Evolutionary conservation across 1,140 invertebrate genomes (phyloP).

Genomic region (Eumaeus atala): DNA sequence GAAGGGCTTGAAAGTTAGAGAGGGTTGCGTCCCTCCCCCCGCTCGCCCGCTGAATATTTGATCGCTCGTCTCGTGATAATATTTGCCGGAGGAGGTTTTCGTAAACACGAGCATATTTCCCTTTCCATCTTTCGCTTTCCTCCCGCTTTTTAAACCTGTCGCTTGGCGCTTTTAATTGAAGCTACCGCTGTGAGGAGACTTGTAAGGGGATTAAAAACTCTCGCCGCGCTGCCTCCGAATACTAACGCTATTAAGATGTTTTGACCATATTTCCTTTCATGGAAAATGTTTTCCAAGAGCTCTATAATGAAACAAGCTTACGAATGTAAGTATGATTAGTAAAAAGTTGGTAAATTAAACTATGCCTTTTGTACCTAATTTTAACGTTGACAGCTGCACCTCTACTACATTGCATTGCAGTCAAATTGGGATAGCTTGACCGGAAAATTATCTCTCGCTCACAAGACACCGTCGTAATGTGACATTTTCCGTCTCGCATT

Average conservation of each 20-base stretch:
- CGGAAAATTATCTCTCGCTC: too few relatives aligned
- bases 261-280: slow-evolving; percentile 31
- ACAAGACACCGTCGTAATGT: too few relatives aligned
- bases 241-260: slow-evolving; percentile 63
- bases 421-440: too few relatives aligned
- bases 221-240: slow-evolving; percentile 53
- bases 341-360: too few relatives aligned
- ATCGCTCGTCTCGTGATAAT: slow-evolving; percentile 71
- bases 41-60: slow-evolving; percentile 70
- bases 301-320: not conserved
- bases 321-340: too few relatives aligned
- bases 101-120: slow-evolving; percentile 67
- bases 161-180: slow-evolving; percentile 60
- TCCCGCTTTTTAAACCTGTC: slow-evolving; percentile 64
- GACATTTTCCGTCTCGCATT: too few relatives aligned
- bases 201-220: slow-evolving; percentile 69
- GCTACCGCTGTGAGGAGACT: too few relatives aligned
- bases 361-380: too few relatives aligned
- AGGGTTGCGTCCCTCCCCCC: slow-evolving; percentile 69
- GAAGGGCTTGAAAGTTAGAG: slow-evolving; percentile 76
- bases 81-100: slow-evolving; percentile 69
- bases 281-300: slow-evolving; percentile 36
- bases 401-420: too few relatives aligned
- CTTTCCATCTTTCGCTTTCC: slow-evolving; percentile 52
- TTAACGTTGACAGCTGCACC: too few relatives aligned